These are phyloP conservation scores for Sipha maydis DNA, from an alignment of 2,888 invertebrate genomes.

Conservation along the genomic window DNA sequence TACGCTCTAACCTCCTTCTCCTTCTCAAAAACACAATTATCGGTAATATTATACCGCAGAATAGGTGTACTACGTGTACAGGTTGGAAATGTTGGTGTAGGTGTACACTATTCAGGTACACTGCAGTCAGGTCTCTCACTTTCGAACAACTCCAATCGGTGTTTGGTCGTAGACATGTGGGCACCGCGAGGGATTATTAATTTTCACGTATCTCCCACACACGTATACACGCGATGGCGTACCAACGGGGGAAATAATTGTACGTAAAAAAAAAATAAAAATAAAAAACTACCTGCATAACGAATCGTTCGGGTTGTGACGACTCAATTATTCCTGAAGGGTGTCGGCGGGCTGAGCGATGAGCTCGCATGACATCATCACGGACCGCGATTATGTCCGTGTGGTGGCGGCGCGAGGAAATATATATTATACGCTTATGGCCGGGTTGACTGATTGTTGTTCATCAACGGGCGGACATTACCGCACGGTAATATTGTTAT, in stretches of 20 bases:
- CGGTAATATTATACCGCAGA: not conserved
- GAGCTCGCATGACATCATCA: slow-evolving; percentile 49
- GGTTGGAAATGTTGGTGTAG: no score
- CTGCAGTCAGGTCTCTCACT: not conserved
- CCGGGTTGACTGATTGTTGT: slow-evolving; percentile 56
- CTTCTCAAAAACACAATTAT: not conserved
- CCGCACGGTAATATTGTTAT: slow-evolving; percentile 14
- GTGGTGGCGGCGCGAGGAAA: not conserved
- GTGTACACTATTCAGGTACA: not conserved
- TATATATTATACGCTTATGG: not conserved
- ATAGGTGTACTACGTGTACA: not conserved
- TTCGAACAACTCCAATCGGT: not conserved
- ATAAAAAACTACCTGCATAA: slow-evolving; percentile 30
- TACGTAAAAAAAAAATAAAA: not conserved
- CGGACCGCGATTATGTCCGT: not conserved
- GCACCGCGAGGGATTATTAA: slow-evolving; percentile 51
- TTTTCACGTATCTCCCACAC: not conserved
- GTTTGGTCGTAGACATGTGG: slow-evolving; percentile 35
- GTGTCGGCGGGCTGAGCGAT: slow-evolving; percentile 54
- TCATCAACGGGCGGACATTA: slow-evolving; percentile 56
- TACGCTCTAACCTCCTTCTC: no score
- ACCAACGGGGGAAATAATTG: not conserved
- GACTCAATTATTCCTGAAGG: slow-evolving; percentile 58
- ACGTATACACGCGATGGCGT: not conserved
- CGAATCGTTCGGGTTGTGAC: slow-evolving; percentile 52